Evolutionary conservation across 2,888 invertebrate species (phyloP).

Genomic region (Plagodis pulveraria): DNA sequence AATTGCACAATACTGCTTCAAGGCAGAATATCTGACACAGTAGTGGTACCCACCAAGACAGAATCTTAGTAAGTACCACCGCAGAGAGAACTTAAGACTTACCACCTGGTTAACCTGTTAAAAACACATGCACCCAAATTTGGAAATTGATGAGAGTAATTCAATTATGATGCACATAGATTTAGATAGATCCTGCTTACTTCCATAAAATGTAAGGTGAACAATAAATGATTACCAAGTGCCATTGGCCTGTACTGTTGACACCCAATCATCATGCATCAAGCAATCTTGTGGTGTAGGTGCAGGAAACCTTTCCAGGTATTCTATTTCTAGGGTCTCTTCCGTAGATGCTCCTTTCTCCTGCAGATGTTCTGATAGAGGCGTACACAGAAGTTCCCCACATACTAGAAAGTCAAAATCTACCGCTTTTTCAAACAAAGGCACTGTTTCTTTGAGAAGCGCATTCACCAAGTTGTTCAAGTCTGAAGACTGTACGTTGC

Average conservation of each 20-base stretch:
- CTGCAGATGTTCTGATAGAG: constrained; percentile 90
- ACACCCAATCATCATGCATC: constrained; percentile 99
- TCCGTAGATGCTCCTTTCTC: constrained; percentile 92
- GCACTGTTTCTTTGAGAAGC: constrained; percentile 86
- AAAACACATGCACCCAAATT: no score
- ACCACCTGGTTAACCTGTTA: no score
- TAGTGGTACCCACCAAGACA: no score
- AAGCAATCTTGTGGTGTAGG: constrained; percentile 97
- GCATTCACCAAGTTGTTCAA: constrained; percentile 93
- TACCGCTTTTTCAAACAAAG: constrained; percentile 67
- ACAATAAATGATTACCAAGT: constrained; percentile 83
- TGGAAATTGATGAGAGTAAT: no score
- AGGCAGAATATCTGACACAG: no score
- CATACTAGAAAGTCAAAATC: constrained; percentile 95
- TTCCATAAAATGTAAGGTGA: background rate
- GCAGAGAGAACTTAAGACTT: no score
- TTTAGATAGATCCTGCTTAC: no score
- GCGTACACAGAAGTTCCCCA: constrained; percentile 91
- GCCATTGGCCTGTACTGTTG: constrained; percentile 89
- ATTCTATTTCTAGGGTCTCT: constrained; percentile 94
- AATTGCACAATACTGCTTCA: no score
- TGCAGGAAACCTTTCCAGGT: constrained; percentile 94
- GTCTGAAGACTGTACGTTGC: constrained; percentile 87
- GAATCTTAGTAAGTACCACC: no score
- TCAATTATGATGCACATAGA: no score